Evolutionary conservation across 2,113 vertebrate species (phyloP), one percentile per base, ranked within the genome.

Genomic region (Eupsittula cactorum): DNA sequence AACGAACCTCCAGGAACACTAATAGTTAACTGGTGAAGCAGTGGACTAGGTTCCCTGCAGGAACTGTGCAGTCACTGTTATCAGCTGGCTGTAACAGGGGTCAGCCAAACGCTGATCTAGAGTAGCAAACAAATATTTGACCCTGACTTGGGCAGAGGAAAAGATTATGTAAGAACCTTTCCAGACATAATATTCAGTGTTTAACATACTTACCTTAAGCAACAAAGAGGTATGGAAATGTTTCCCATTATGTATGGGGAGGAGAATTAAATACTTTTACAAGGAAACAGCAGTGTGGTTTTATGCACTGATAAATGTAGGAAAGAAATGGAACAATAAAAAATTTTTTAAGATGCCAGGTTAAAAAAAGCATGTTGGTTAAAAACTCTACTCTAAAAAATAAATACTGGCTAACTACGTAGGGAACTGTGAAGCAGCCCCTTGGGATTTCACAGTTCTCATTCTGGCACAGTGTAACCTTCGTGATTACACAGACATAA

Each of bases 121-220:
- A 84, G 69, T 70, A 94, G 86, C 76, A 88, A 39, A 78, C 64
- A 88, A 95, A 94, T 96, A 78, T 86, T 95, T 95, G 77, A 88
- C 77, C 76, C 91, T 68, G 88, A 50, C 88, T 81, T 23, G 60
- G 59, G 82, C 57, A 90, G 88, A 69, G 88, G 79, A 59, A 83
- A 15, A 50, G 86, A 91, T 97, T 92, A 93, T 83, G 74, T 83
- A 92, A 94, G 86, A 70, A 13, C 37, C 44, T 65, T 88, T 90
- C 44, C 42, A 91, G 63, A 17, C 0, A 3, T 63, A 81, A 90
- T 70, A 74, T 16, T 83, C 35, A 7, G 63, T 31, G 7, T 78
- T 93, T 92, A 75, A 95, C 83, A 12, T 6, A 31, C 64, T 96
- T 77, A 74, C 82, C 73, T 80, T 88, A 37, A 73, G 73, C 29